These are phyloP conservation scores for Lacerta agilis DNA, from an alignment of 2,797 vertebrate species.

Conservation along the genomic window DNA sequence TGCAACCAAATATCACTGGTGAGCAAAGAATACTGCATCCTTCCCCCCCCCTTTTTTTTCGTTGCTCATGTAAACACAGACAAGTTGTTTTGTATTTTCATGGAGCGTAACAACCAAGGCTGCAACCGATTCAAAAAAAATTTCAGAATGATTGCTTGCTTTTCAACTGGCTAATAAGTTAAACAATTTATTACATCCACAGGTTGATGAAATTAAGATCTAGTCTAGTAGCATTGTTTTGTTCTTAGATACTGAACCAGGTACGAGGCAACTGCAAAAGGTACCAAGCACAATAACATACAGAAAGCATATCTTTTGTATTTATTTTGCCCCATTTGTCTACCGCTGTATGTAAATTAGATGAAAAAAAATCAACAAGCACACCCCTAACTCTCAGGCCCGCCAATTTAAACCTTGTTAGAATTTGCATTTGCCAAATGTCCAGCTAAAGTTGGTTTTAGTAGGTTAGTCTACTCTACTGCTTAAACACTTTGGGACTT, in stretches of 20 bases:
- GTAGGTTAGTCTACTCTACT: background rate
- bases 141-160: background rate
- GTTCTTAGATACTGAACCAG: background rate
- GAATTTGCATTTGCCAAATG: background rate
- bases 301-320: background rate
- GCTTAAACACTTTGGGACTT: background rate
- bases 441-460: background rate
- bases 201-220: background rate
- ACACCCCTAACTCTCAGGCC: background rate
- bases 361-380: background rate
- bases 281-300: background rate
- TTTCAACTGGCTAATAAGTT: background rate
- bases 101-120: background rate
- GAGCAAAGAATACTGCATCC: background rate
- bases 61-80: background rate
- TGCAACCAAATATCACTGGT: constrained; percentile 28
- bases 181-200: background rate
- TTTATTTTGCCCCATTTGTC: background rate
- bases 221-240: too few species aligned
- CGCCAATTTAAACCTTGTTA: background rate
- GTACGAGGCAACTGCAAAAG: background rate
- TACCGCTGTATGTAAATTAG: too few species aligned
- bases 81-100: background rate
- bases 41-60: background rate
- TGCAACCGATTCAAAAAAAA: background rate